phyloP scores from a whole-genome alignment of 2,113 vertebrate species.

The Ondatra zibethicus region DNA sequence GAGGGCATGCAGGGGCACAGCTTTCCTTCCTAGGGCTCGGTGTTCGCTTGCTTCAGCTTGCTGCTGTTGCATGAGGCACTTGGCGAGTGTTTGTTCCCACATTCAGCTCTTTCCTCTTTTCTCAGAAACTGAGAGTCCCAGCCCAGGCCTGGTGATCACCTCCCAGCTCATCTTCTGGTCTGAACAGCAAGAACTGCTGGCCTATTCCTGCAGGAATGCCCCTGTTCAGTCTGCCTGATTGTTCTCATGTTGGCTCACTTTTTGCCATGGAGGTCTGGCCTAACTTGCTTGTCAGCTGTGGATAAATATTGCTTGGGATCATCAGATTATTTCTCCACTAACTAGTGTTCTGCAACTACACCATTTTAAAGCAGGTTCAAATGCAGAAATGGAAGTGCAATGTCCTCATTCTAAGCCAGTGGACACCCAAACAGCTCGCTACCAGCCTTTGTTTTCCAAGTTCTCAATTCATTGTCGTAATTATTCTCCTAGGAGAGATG shows the following conservation, averaged over 20 bases:
- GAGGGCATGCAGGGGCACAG: neutral
- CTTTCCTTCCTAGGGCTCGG: neutral
- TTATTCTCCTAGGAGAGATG: neutral
- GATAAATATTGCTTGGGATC: neutral
- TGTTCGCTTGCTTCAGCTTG: neutral
- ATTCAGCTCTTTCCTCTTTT: fast-evolving
- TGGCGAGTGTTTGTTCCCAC: neutral
- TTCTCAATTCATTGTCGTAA: neutral
- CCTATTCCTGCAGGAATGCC: neutral
- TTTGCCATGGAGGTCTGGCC: neutral
- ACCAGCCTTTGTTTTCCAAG: neutral
- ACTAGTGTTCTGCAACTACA: too few relatives aligned
- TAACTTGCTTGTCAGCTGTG: neutral
- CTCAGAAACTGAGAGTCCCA: too few relatives aligned
- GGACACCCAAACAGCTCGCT: neutral
- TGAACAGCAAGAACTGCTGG: neutral
- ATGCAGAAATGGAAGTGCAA: neutral
- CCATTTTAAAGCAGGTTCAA: neutral
- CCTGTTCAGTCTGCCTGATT: fast-evolving
- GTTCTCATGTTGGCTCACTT: neutral
- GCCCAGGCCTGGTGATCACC: fast-evolving
- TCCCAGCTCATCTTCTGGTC: neutral
- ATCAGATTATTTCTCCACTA: neutral
- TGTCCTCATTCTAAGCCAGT: neutral
- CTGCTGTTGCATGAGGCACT: fast-evolving